Conservation (phyloP, 2,888 invertebrate genomes). For the Microdon myrmicae region DNA sequence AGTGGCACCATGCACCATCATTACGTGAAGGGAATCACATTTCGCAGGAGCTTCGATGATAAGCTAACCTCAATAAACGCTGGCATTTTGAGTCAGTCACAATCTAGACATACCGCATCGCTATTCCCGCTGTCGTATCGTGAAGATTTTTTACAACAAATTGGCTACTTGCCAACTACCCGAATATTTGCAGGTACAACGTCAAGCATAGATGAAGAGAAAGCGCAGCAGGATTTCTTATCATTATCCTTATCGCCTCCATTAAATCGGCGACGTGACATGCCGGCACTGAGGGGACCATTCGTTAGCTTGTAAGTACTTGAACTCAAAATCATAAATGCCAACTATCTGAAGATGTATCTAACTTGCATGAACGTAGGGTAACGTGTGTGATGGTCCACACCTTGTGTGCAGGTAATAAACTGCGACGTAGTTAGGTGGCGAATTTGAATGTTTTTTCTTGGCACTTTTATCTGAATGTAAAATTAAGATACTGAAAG, state of each 20-base stretch:
- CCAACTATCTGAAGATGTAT: too few species aligned
- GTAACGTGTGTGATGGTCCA: too few species aligned
- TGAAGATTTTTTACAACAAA: slow-evolving; percentile 65
- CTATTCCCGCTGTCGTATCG: slow-evolving; percentile 65
- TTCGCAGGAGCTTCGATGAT: slow-evolving; percentile 64
- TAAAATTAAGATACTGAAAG: too few species aligned
- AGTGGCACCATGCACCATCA: slow-evolving; percentile 25
- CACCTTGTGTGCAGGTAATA: too few species aligned
- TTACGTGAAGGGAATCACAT: slow-evolving; percentile 62
- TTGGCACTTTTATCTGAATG: too few species aligned
- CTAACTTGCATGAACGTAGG: too few species aligned
- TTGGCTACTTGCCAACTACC: slow-evolving; percentile 65
- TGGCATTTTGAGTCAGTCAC: slow-evolving; percentile 38
- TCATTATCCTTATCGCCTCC: slow-evolving; percentile 67
- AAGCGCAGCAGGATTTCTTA: slow-evolving; percentile 65
- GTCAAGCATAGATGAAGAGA: slow-evolving; percentile 63
- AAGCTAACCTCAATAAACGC: slow-evolving; percentile 57
- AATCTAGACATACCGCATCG: slow-evolving; percentile 59
- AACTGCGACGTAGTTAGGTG: too few species aligned
- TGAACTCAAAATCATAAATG: slow-evolving; percentile 1
- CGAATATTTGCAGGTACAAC: slow-evolving; percentile 63
- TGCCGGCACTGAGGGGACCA: slow-evolving; percentile 66
- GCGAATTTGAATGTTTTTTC: too few species aligned
- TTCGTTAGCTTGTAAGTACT: slow-evolving; percentile 66
- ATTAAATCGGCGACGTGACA: slow-evolving; percentile 65